These are phyloP conservation scores for Phoxinus dragarum DNA, from an alignment of 2,797 vertebrate genomes.

Conservation along the genomic window DNA sequence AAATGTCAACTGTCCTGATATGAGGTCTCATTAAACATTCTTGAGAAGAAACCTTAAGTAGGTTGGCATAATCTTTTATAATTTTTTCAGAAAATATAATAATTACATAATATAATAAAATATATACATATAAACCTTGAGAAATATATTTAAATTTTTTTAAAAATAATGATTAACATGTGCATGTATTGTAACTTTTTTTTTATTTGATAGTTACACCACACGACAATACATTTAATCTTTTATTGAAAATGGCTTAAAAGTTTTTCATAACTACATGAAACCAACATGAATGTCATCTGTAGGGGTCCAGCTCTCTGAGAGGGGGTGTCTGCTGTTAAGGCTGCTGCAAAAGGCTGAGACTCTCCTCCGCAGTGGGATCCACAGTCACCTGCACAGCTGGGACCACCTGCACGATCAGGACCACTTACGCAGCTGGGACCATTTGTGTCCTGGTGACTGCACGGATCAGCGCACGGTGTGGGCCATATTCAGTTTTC, in stretches of 20 bases:
- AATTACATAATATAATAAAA: too few relatives aligned
- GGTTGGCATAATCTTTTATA: too few relatives aligned
- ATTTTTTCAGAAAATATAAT: too few relatives aligned
- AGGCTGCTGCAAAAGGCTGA: conserved; percentile 63
- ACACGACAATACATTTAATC: background rate
- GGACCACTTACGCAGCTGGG: conserved; percentile 31
- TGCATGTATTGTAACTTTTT: too few relatives aligned
- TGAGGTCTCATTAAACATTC: background rate
- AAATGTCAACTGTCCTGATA: background rate
- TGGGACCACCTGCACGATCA: conserved; percentile 44
- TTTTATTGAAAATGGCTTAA: background rate
- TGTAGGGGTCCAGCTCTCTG: conserved; percentile 64
- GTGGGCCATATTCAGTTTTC: conserved; percentile 63
- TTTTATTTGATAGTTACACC: background rate
- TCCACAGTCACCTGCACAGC: conserved; percentile 32
- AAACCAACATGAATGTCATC: conserved; percentile 8
- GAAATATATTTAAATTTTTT: too few relatives aligned
- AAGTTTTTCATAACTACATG: background rate
- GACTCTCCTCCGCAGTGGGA: conserved; percentile 39
- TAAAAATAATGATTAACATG: too few relatives aligned
- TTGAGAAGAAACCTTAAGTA: background rate
- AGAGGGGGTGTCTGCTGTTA: conserved; percentile 62
- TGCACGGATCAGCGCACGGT: conserved; percentile 26
- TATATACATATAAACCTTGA: too few relatives aligned
- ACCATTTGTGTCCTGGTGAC: conserved; percentile 23